These are phyloP conservation scores for Synergus japonicus DNA, from an alignment of 2,888 invertebrate species.

Conservation along the genomic window DNA sequence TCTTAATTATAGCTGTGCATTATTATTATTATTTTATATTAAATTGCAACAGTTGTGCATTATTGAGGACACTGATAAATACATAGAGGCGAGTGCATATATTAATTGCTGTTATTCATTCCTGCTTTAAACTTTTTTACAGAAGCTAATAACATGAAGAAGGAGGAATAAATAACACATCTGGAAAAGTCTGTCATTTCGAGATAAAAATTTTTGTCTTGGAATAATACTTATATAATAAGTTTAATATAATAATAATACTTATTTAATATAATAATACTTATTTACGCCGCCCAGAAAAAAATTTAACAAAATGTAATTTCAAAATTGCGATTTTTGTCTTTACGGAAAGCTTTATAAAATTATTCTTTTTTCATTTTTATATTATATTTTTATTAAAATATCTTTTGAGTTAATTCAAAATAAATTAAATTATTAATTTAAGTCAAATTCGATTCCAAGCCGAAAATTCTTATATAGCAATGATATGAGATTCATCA, in stretches of 20 bases:
- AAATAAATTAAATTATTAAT: too few relatives aligned
- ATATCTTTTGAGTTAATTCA: too few relatives aligned
- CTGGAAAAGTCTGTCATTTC: not conserved
- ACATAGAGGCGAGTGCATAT: not conserved
- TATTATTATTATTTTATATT: not conserved
- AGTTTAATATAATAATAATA: not conserved
- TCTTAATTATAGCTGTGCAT: not conserved
- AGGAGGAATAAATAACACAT: not conserved
- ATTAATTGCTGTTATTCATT: not conserved
- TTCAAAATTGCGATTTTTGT: too few relatives aligned
- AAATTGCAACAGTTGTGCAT: not conserved
- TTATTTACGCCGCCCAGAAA: too few relatives aligned
- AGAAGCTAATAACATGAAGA: not conserved
- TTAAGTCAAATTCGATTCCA: not conserved
- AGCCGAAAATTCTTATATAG: not conserved
- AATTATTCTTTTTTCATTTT: too few relatives aligned
- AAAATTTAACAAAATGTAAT: too few relatives aligned
- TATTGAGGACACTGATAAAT: not conserved
- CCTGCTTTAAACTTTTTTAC: conserved; percentile 12
- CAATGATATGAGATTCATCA: not conserved
- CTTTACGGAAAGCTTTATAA: too few relatives aligned
- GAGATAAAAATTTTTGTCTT: not conserved
- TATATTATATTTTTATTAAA: too few relatives aligned
- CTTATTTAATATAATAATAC: too few relatives aligned
- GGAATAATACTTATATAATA: not conserved